These are phyloP conservation scores for Ennomos fuscantarius DNA, from an alignment of 2,888 invertebrate genomes.

Conservation along the genomic window DNA sequence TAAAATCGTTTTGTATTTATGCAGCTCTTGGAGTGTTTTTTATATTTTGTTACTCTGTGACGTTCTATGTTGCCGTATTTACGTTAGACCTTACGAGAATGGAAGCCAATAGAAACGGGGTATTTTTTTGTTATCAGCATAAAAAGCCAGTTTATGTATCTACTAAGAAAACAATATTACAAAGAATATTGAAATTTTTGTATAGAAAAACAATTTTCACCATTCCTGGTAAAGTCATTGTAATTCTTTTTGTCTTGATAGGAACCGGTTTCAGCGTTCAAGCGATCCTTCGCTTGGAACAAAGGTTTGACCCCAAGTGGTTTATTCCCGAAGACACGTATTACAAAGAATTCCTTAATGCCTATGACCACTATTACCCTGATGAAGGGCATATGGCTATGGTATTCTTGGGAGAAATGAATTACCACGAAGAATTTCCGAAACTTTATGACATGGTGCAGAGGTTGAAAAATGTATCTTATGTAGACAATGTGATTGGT, in stretches of 20 bases:
- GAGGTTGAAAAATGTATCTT: constrained; percentile 78
- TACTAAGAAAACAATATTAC: constrained; percentile 84
- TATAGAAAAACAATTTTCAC: constrained; percentile 89
- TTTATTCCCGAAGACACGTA: constrained; percentile 90
- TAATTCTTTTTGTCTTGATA: constrained; percentile 85
- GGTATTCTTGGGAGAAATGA: constrained; percentile 87
- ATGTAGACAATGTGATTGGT: constrained; percentile 83
- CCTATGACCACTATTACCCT: constrained; percentile 87
- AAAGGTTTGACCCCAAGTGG: constrained; percentile 92
- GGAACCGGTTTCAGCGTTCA: constrained; percentile 87
- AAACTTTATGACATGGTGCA: constrained; percentile 84
- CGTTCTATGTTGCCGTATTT: constrained; percentile 93
- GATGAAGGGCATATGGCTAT: constrained; percentile 86
- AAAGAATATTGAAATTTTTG: constrained; percentile 83
- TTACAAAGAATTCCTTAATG: constrained; percentile 85
- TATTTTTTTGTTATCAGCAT: constrained; percentile 88
- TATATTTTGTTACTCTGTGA: constrained; percentile 90
- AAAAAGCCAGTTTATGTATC: constrained; percentile 79
- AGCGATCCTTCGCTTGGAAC: constrained; percentile 87
- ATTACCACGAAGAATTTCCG: constrained; percentile 86
- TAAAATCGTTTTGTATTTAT: constrained; percentile 93
- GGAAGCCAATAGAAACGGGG: constrained; percentile 86
- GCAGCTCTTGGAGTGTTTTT: constrained; percentile 91
- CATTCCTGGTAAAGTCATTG: constrained; percentile 86
- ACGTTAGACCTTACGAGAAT: constrained; percentile 89